phyloP scores from a whole-genome alignment of 2,113 vertebrate species.

The Onychorhynchus coronatus region DNA sequence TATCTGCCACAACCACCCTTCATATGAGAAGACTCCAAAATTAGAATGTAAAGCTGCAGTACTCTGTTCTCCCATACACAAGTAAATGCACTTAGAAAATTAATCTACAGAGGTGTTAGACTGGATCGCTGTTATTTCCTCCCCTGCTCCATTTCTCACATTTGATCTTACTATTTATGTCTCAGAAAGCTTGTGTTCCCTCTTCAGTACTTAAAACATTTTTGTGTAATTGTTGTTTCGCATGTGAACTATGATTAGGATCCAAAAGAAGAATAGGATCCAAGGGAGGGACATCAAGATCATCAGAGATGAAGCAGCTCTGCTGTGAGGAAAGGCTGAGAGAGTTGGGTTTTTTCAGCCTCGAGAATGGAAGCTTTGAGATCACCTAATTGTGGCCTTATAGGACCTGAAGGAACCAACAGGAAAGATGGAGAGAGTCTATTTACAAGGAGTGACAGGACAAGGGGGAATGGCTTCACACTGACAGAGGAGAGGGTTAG shows the following conservation, averaged over 20 bases:
- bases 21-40: background rate
- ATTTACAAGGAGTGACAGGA: background rate
- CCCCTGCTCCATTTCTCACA: background rate
- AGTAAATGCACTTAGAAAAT: background rate
- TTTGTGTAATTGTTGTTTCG: background rate
- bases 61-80: background rate
- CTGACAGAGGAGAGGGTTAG: background rate
- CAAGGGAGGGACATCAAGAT: background rate
- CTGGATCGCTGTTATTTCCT: background rate
- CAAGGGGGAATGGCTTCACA: background rate
- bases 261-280: background rate
- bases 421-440: background rate
- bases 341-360: too few relatives aligned
- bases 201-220: background rate
- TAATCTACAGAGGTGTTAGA: background rate
- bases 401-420: too few relatives aligned
- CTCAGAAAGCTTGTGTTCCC: background rate
- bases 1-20: background rate
- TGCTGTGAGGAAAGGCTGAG: background rate
- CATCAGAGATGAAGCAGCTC: background rate
- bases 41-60: background rate
- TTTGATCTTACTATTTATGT: background rate
- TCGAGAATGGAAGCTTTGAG: background rate
- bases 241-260: accelerated
- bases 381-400: background rate